Conservation (phyloP, 2,797 vertebrate genomes). For the Sternotherus odoratus region DNA sequence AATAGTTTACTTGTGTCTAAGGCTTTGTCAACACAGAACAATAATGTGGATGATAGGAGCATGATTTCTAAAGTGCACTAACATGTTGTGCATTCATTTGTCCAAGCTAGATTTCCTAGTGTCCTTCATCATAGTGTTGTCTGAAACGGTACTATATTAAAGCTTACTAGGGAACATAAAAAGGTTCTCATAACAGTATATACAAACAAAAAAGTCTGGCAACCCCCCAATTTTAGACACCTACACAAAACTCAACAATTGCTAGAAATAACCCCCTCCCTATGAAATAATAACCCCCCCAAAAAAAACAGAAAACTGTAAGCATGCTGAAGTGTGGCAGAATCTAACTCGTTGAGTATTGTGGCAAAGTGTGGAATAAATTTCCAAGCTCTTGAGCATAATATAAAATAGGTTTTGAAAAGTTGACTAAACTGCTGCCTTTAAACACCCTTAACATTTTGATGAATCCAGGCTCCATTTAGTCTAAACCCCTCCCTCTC, state of each 20-base stretch:
- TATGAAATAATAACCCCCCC: background rate
- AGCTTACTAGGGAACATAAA: background rate
- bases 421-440: background rate
- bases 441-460: background rate
- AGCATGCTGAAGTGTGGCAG: background rate
- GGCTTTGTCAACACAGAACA: background rate
- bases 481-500: background rate
- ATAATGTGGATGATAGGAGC: background rate
- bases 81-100: background rate
- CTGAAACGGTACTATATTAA: background rate
- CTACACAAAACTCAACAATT: too few relatives aligned
- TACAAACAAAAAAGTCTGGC: background rate
- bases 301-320: background rate
- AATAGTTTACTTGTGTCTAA: background rate
- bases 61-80: background rate
- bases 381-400: background rate
- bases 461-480: background rate
- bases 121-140: background rate
- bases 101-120: background rate
- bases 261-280: too few relatives aligned
- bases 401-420: background rate
- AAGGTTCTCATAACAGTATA: background rate
- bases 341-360: background rate
- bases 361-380: background rate
- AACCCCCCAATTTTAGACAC: background rate